Conservation (phyloP, 2,888 invertebrate species). For the Chrysolina haemoptera region DNA sequence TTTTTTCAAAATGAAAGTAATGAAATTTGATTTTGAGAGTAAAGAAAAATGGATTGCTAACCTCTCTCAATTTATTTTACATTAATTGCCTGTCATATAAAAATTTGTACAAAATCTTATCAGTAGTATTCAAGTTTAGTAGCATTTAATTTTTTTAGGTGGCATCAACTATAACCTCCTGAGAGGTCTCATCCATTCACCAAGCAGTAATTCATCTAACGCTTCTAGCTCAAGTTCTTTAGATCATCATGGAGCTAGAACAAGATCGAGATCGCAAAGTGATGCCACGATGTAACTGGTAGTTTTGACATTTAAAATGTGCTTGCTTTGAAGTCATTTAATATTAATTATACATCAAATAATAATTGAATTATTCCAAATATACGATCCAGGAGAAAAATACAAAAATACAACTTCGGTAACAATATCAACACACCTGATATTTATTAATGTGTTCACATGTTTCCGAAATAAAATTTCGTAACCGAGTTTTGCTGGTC, state of each 20-base stretch:
- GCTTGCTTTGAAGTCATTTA: conserved; percentile 41
- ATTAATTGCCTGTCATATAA: too few relatives aligned
- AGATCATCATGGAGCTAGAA: conserved; percentile 52
- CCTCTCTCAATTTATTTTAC: too few relatives aligned
- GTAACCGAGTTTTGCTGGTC: too few relatives aligned
- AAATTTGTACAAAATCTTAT: too few relatives aligned
- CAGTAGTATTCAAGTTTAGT: background rate
- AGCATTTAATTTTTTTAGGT: conserved; percentile 35
- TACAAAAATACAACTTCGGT: background rate
- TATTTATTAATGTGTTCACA: too few relatives aligned
- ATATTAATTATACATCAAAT: conserved; percentile 16
- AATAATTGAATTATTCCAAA: conserved; percentile 18
- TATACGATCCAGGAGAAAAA: conserved; percentile 14
- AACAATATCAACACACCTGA: background rate
- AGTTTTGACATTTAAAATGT: conserved; percentile 32
- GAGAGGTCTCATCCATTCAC: conserved; percentile 48
- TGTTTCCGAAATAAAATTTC: too few relatives aligned
- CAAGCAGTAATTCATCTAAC: conserved; percentile 45
- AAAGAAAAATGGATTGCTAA: too few relatives aligned
- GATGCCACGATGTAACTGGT: conserved; percentile 55
- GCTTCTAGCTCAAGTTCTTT: conserved; percentile 50
- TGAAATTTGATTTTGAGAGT: too few relatives aligned
- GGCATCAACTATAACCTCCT: conserved; percentile 43
- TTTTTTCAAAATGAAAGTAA: too few relatives aligned
- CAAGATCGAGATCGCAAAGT: conserved; percentile 53